phyloP scores from a whole-genome alignment of 2,113 vertebrate genomes.

The Anarhynchus alexandrinus region DNA sequence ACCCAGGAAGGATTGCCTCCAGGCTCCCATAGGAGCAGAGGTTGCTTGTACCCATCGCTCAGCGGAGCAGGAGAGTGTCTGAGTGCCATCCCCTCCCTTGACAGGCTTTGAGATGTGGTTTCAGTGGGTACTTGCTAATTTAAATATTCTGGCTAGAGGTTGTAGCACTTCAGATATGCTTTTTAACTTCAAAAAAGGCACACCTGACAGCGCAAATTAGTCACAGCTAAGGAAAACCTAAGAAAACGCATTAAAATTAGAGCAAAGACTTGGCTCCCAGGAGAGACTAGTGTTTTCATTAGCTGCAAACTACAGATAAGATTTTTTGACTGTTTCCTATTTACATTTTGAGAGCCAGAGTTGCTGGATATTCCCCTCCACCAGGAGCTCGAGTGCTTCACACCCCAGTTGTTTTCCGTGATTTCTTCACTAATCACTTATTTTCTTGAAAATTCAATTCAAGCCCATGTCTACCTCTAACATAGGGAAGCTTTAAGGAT shows the following conservation, averaged over 20 bases:
- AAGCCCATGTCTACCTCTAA: not conserved
- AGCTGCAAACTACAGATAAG: slow-evolving; percentile 52
- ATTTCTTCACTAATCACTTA: not conserved
- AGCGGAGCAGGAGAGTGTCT: not conserved
- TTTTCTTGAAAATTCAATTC: not conserved
- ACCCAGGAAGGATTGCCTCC: not conserved
- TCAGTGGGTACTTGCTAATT: not conserved
- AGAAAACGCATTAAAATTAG: slow-evolving; percentile 41
- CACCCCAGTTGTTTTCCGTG: not conserved
- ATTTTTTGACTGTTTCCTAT: slow-evolving; percentile 20
- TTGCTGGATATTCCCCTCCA: slow-evolving; percentile 3
- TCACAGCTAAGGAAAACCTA: slow-evolving; percentile 25
- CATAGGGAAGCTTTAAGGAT: not conserved
- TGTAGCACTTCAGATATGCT: not conserved
- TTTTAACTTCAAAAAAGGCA: slow-evolving; percentile 24
- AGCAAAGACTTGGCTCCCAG: slow-evolving; percentile 34
- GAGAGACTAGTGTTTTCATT: slow-evolving; percentile 13
- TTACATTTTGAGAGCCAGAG: slow-evolving; percentile 7
- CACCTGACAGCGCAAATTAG: slow-evolving; percentile 26
- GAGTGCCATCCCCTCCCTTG: not conserved
- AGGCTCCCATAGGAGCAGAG: not conserved
- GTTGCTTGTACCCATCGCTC: not conserved
- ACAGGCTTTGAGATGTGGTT: not conserved
- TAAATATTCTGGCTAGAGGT: not conserved
- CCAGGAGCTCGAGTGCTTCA: not conserved